These are phyloP conservation scores for Python bivittatus DNA, from an alignment of 2,113 vertebrate genomes.

Conservation along the genomic window DNA sequence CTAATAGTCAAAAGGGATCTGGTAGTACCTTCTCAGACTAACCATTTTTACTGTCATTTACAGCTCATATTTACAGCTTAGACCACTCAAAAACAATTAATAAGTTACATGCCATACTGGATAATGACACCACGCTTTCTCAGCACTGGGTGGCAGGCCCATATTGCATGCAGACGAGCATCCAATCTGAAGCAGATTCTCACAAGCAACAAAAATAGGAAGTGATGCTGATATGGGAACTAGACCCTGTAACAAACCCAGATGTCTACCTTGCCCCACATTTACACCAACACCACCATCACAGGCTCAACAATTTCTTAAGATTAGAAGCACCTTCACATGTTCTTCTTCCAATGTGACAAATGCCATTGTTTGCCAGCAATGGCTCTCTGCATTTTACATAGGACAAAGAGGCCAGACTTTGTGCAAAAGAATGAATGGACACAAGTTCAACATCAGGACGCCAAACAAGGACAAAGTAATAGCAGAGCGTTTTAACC, in stretches of 20 bases:
- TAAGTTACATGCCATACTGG: neutral
- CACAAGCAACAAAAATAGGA: neutral
- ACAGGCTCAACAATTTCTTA: neutral
- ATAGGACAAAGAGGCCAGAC: neutral
- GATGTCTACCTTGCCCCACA: neutral
- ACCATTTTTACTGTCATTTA: neutral
- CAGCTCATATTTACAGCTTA: neutral
- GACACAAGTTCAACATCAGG: neutral
- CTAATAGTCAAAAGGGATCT: too few relatives aligned
- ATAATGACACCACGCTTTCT: neutral
- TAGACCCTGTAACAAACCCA: neutral
- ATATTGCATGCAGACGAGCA: neutral
- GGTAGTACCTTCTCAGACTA: neutral
- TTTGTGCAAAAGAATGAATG: neutral
- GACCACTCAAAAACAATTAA: neutral
- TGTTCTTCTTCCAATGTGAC: neutral
- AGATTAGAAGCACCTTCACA: neutral
- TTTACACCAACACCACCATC: neutral
- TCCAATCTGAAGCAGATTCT: neutral
- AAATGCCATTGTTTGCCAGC: neutral
- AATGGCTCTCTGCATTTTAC: neutral
- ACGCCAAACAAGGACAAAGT: neutral
- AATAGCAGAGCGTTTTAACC: neutral
- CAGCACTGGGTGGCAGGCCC: neutral
- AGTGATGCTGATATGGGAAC: neutral